These are phyloP conservation scores for Heterotilapia buettikoferi DNA, from an alignment of 2,113 vertebrate species.

Conservation along the genomic window DNA sequence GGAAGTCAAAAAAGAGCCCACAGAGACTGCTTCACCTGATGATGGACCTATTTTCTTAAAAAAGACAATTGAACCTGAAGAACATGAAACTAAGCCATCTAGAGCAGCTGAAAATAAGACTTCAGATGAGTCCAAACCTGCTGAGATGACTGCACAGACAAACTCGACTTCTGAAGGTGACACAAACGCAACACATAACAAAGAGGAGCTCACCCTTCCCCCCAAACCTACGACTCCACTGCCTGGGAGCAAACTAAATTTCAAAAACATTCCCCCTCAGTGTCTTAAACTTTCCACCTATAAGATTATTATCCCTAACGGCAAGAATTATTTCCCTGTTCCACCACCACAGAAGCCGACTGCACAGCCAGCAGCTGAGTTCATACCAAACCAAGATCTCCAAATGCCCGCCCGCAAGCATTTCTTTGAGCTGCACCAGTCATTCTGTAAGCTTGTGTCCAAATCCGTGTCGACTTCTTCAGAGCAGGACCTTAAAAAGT, in stretches of 20 bases:
- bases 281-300: constrained; percentile 58
- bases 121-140: background rate
- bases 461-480: constrained; percentile 66
- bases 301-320: constrained; percentile 41
- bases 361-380: background rate
- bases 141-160: background rate
- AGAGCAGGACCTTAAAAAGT: constrained; percentile 41
- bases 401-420: constrained; percentile 47
- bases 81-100: constrained; percentile 4
- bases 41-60: background rate
- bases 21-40: background rate
- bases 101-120: background rate
- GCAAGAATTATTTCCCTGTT: background rate
- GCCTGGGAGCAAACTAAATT: background rate
- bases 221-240: background rate
- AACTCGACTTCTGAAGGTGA: background rate
- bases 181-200: background rate
- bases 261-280: constrained; percentile 58
- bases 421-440: constrained; percentile 79
- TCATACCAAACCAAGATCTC: background rate
- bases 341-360: background rate
- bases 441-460: constrained; percentile 74
- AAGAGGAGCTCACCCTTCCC: background rate
- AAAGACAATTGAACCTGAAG: constrained; percentile 40
- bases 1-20: constrained; percentile 24